A percentile compares a stretch with the other conserved stretches of the same genome.
phyloP scores from a whole-genome alignment of 2,113 vertebrate species.

The Colaptes auratus region DNA sequence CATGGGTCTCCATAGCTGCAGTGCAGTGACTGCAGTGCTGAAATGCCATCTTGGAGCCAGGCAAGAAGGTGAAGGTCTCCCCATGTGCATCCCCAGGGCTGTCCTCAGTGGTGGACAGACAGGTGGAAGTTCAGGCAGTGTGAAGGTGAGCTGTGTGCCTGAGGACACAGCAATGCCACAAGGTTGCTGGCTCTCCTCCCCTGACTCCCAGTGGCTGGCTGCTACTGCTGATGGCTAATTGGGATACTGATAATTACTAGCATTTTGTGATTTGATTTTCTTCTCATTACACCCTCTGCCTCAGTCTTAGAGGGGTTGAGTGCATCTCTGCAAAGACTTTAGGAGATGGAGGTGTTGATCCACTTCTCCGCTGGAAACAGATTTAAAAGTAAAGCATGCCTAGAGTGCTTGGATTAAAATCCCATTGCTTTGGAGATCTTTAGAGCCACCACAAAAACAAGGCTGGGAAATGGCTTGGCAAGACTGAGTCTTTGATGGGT shows the following conservation, averaged over 20 bases:
- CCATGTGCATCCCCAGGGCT: accelerated
- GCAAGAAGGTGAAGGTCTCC: neutral
- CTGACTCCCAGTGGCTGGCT: neutral
- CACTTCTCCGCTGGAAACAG: neutral
- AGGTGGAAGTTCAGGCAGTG: accelerated
- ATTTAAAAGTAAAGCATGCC: neutral
- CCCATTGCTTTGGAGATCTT: neutral
- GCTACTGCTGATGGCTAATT: neutral
- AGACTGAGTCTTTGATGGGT: neutral
- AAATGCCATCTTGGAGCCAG: neutral
- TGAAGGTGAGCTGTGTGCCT: accelerated
- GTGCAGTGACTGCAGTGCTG: neutral
- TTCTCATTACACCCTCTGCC: neutral
- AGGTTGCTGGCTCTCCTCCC: neutral
- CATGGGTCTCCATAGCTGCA: accelerated
- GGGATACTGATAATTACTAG: conserved; percentile 29
- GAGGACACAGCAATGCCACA: accelerated
- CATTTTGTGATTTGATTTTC: conserved; percentile 27
- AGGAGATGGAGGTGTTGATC: neutral
- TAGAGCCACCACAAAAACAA: neutral
- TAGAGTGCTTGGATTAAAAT: neutral
- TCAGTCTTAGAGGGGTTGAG: neutral
- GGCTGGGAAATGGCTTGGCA: neutral
- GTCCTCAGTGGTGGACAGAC: neutral
- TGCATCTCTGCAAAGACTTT: neutral